Evolutionary conservation across 1,140 invertebrate genomes (phyloP).

Genomic region (Micrasema minimum): DNA sequence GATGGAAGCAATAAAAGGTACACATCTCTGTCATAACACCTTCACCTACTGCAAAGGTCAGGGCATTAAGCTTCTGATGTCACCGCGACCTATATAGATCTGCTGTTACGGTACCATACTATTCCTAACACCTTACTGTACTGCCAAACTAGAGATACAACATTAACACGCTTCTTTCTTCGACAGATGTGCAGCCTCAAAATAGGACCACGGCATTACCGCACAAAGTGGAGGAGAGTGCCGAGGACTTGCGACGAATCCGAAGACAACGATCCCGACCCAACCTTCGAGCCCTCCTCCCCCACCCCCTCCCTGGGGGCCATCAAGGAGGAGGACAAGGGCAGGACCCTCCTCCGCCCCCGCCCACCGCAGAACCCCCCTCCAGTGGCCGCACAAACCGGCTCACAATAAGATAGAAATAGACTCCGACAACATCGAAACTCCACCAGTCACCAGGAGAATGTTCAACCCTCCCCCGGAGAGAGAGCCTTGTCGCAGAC

Average conservation of each 20-base stretch:
- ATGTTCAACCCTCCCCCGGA: slow-evolving; percentile 74
- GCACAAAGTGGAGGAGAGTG: slow-evolving; percentile 73
- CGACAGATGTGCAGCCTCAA: slow-evolving; percentile 77
- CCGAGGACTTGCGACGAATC: slow-evolving; percentile 64
- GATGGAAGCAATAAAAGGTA: slow-evolving; percentile 89
- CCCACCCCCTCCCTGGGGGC: slow-evolving; percentile 62
- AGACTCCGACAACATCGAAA: slow-evolving; percentile 91
- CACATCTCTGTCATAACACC: not conserved
- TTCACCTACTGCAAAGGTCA: no score
- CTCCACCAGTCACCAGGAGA: slow-evolving; percentile 82
- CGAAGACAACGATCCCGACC: slow-evolving; percentile 64
- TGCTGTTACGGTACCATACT: no score
- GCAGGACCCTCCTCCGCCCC: not conserved
- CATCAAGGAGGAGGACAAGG: slow-evolving; percentile 69
- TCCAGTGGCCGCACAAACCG: slow-evolving; percentile 55
- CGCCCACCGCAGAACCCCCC: not conserved
- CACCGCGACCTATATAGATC: no score
- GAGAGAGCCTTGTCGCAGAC: slow-evolving; percentile 69
- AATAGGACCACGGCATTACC: slow-evolving; percentile 81
- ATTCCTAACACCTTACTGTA: no score
- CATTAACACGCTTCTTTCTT: no score
- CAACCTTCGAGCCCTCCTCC: slow-evolving; percentile 47
- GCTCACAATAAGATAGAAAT: slow-evolving; percentile 80
- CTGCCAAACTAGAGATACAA: no score
- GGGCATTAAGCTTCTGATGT: no score